These are phyloP conservation scores for Hyles vespertilio DNA, from an alignment of 1,140 invertebrate genomes.

Conservation along the genomic window DNA sequence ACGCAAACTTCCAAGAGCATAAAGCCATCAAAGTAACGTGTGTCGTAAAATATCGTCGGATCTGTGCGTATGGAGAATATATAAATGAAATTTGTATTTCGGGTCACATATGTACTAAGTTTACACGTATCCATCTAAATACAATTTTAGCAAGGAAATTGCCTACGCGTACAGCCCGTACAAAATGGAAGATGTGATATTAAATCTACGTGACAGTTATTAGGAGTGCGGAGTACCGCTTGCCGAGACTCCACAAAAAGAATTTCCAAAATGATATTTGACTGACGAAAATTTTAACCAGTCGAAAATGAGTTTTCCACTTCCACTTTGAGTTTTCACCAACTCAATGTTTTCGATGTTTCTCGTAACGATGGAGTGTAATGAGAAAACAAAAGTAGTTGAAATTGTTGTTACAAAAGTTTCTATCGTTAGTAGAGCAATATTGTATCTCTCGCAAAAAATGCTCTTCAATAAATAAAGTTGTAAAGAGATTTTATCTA, in stretches of 20 bases:
- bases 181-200: constrained; percentile 66
- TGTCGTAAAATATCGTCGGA: constrained; percentile 26
- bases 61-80: constrained; percentile 27
- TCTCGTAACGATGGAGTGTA: too few species aligned
- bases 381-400: too few species aligned
- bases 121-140: constrained; percentile 62
- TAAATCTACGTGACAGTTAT: constrained; percentile 69
- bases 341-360: too few species aligned
- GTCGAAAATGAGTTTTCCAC: constrained; percentile 21
- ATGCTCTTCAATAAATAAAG: too few species aligned
- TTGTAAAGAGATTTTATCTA: too few species aligned
- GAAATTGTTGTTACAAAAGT: too few species aligned
- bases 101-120: constrained; percentile 62
- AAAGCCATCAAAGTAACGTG: constrained; percentile 36
- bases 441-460: too few species aligned
- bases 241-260: constrained; percentile 34
- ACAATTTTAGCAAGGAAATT: constrained; percentile 71
- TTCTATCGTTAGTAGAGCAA: too few species aligned
- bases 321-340: not conserved
- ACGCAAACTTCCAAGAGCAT: constrained; percentile 19
- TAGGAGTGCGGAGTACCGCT: constrained; percentile 41
- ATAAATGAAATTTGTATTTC: constrained; percentile 63
- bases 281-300: constrained; percentile 36
- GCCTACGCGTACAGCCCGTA: constrained; percentile 50
- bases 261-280: constrained; percentile 41